These are phyloP conservation scores for Myiopsitta monachus DNA, from an alignment of 2,113 vertebrate species.

Conservation along the genomic window DNA sequence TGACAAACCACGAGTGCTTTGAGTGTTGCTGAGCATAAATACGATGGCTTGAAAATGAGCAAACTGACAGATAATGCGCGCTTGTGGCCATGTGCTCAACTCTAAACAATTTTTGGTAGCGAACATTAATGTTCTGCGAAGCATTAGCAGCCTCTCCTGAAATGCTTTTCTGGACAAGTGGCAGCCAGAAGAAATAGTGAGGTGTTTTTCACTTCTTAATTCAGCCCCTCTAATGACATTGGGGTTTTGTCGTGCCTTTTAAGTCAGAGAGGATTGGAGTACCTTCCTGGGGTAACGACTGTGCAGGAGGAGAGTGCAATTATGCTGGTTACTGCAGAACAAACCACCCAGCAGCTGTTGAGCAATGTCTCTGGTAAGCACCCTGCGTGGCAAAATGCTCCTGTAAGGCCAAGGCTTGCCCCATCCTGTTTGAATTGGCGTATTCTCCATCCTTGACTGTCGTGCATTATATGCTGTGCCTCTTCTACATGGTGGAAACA, in stretches of 20 bases:
- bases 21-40: not conserved
- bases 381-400: not conserved
- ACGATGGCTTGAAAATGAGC: not conserved
- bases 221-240: not conserved
- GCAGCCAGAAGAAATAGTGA: not conserved
- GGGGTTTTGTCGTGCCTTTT: not conserved
- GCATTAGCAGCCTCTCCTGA: not conserved
- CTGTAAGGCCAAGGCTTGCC: not conserved
- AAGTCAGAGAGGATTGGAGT: not conserved
- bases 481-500: fast-evolving
- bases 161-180: not conserved
- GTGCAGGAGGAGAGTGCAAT: not conserved
- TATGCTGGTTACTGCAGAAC: not conserved
- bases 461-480: fast-evolving
- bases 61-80: not conserved
- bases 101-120: not conserved
- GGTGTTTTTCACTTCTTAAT: not conserved
- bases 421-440: fast-evolving
- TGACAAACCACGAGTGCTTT: not conserved
- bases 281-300: not conserved
- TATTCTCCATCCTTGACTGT: not conserved
- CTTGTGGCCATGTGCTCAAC: not conserved
- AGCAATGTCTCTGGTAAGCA: not conserved
- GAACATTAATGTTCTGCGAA: not conserved
- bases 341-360: not conserved